Evolutionary conservation across 35 echinoderm and acorn worm genomes (phyloP), one percentile per base, ranked within the genome.

Genomic region (Amphiura filiformis): DNA sequence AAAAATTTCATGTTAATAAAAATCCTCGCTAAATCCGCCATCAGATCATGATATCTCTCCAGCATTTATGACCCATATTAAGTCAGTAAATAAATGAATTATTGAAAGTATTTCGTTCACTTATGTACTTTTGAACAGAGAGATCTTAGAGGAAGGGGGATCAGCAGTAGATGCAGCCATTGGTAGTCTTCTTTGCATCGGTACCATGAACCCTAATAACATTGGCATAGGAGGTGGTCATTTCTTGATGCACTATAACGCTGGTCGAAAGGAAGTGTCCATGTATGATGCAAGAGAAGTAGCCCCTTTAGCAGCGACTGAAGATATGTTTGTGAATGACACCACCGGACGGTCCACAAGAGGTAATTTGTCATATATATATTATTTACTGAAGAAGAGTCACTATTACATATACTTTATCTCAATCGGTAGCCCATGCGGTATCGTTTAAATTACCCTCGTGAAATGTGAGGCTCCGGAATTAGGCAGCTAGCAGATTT

Each of bases 131-230:
- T n/a, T n/a, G n/a, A n/a, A n/a, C 49, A 95, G 93, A 32, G 81
- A 95, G 47, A 86, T 95, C 20, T 31, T 95, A 0, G 14, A 52
- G 14, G 78, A 88, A 38, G 86, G 81, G 0, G 93, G 93, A 37
- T 77, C 37, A 78, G 93, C 93, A 12, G 86, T 83, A 4, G 93
- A 95, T 84, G 89, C 93, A 0, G 86, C 89, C 30, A 88, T 95
- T 13, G 85, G 89, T 34, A 31, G 85, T n/a, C 30, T 95, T 28
- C n/a, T 95, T 1, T 95, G 93, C 78, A 35, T 84, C 0, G 89
- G 86, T 18, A 34, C 91, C 31, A 40, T 79, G 34, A 95, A 87
- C 39, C 31, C 70, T 20, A 90, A 95, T 15, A 95, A 85, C 82
- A 80, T 80, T 0, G 89, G 89, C 13, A 84, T 95, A 13, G 93